phyloP scores from a whole-genome alignment of 2,888 invertebrate species.

The Nebria brevicollis region DNA sequence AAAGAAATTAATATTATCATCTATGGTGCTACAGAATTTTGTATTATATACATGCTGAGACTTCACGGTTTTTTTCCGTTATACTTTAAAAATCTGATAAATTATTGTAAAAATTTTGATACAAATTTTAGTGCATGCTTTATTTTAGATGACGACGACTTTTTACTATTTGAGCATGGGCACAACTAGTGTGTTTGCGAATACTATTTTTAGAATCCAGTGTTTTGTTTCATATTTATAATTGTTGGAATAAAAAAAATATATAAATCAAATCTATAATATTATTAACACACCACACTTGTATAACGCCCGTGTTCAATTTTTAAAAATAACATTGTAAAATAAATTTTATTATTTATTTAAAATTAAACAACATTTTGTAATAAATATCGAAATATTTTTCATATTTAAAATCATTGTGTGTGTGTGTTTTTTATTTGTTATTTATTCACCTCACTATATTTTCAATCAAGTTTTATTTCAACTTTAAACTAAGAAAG shows the following conservation, averaged over 20 bases:
- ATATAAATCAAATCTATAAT: no score
- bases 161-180: no score
- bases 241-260: constrained; percentile 10
- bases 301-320: no score
- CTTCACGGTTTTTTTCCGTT: not conserved
- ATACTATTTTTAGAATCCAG: not conserved
- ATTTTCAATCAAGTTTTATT: not conserved
- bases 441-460: not conserved
- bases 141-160: no score
- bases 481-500: not conserved
- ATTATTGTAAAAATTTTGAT: not conserved
- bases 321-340: no score
- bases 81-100: not conserved
- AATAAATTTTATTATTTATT: no score
- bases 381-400: no score
- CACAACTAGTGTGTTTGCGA: no score
- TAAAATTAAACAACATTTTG: no score
- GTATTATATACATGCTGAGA: constrained; percentile 30
- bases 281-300: no score
- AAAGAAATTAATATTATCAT: constrained; percentile 47
- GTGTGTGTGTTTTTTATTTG: not conserved
- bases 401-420: no score
- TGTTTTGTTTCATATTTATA: constrained; percentile 30
- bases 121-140: no score
- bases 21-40: constrained; percentile 62